phyloP scores from a whole-genome alignment of 2,888 invertebrate species.

The Chrysina gloriosa region DNA sequence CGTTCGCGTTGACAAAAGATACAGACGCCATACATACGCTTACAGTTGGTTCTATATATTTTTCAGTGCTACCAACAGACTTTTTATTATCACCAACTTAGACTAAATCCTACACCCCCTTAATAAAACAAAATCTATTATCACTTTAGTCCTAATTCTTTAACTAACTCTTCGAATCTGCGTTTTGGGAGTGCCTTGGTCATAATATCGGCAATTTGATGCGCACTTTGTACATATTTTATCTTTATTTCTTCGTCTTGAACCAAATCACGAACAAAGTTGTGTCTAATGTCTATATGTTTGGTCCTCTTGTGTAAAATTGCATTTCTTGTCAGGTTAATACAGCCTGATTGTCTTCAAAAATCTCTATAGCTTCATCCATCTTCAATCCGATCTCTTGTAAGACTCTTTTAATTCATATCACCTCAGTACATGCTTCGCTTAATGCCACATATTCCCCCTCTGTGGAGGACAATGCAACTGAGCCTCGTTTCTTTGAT shows the following conservation, averaged over 20 bases:
- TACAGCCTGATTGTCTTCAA: too few relatives aligned
- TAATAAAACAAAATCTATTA: not conserved
- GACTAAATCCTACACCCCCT: not conserved
- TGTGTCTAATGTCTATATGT: conserved; percentile 14
- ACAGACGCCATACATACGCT: too few relatives aligned
- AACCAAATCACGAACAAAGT: conserved; percentile 9
- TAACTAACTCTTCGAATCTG: not conserved
- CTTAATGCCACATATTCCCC: conserved; percentile 16
- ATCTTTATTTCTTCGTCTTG: not conserved
- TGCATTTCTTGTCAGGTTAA: not conserved
- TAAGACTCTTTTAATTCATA: not conserved
- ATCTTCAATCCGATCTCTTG: too few relatives aligned
- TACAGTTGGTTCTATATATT: too few relatives aligned
- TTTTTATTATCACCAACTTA: too few relatives aligned
- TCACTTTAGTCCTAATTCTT: not conserved
- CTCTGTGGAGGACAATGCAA: conserved; percentile 3
- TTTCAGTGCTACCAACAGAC: too few relatives aligned
- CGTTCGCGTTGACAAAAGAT: too few relatives aligned
- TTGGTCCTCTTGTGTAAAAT: conserved; percentile 12
- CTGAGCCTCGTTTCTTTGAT: conserved; percentile 13
- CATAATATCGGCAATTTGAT: not conserved
- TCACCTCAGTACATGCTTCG: conserved; percentile 4
- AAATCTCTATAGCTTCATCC: too few relatives aligned
- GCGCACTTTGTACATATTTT: not conserved
- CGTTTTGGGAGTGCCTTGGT: not conserved